Conservation (phyloP, 92 coral and sea anemone genomes). For the Palythoa grandiflora region DNA sequence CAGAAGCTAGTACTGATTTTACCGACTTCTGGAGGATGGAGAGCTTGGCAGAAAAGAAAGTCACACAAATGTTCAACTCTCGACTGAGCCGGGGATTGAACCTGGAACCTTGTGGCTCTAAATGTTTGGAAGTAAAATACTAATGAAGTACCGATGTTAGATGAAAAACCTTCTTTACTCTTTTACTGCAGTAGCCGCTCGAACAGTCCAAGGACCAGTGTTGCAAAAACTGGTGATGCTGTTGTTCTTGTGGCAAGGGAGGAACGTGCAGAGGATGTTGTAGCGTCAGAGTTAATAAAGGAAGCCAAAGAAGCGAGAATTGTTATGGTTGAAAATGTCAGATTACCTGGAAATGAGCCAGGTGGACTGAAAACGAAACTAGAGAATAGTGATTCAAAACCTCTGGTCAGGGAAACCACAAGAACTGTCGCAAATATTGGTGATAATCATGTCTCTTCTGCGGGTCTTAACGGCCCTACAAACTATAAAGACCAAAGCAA, state of each 20-base stretch:
- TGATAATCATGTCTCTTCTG: conserved; percentile 14
- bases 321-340: conserved; percentile 82
- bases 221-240: conserved; percentile 47
- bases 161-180: background rate
- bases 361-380: conserved; percentile 8
- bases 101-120: too few species aligned
- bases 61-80: too few species aligned
- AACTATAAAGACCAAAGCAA: conserved; percentile 29
- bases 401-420: background rate
- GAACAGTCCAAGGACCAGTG: background rate
- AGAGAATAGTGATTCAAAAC: conserved; percentile 14
- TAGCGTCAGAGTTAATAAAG: conserved; percentile 66
- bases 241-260: conserved; percentile 88
- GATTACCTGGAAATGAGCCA: conserved; percentile 48
- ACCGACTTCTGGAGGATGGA: too few species aligned
- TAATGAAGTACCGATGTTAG: background rate
- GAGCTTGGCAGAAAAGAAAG: too few species aligned
- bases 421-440: conserved; percentile 31
- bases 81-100: too few species aligned
- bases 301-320: conserved; percentile 82
- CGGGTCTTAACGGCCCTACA: conserved; percentile 25
- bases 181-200: background rate
- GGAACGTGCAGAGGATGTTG: conserved; percentile 89
- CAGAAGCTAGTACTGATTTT: too few species aligned
- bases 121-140: background rate